These are phyloP conservation scores for Glaucidium brasilianum DNA, from an alignment of 2,113 vertebrate genomes.

Conservation along the genomic window DNA sequence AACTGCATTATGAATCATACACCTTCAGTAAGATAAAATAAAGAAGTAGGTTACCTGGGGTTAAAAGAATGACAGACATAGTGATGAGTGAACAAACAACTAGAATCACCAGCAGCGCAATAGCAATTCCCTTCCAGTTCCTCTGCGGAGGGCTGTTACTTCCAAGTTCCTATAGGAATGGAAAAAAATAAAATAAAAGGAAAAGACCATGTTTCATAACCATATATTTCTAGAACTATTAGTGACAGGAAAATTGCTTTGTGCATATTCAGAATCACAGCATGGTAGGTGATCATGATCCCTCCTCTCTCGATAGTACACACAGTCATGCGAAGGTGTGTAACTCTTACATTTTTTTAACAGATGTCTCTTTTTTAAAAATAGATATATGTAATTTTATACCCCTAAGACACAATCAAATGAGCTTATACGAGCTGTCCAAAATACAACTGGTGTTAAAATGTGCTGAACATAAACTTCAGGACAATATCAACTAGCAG, in stretches of 20 bases:
- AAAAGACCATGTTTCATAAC: slow-evolving; percentile 54
- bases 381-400: not conserved
- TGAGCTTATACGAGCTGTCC: not conserved
- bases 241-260: slow-evolving; percentile 30
- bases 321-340: slow-evolving; percentile 32
- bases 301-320: not conserved
- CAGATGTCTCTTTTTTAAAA: not conserved
- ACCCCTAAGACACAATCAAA: not conserved
- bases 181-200: slow-evolving; percentile 63
- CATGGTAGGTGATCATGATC: not conserved
- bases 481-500: slow-evolving; percentile 15
- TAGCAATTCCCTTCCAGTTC: slow-evolving; percentile 99
- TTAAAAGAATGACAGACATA: slow-evolving; percentile 97
- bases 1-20: slow-evolving; percentile 6
- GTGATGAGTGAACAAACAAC: slow-evolving; percentile 98
- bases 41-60: slow-evolving; percentile 84
- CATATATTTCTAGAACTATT: slow-evolving; percentile 33
- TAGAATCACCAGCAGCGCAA: slow-evolving; percentile 96
- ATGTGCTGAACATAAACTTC: slow-evolving; percentile 27
- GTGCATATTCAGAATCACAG: slow-evolving; percentile 11
- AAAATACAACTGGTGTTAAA: slow-evolving; percentile 21
- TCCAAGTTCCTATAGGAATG: slow-evolving; percentile 88
- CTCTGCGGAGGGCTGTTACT: slow-evolving; percentile 92
- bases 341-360: not conserved
- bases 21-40: slow-evolving; percentile 37